phyloP scores from a whole-genome alignment of 2,888 invertebrate genomes.

The Endotricha flammealis region DNA sequence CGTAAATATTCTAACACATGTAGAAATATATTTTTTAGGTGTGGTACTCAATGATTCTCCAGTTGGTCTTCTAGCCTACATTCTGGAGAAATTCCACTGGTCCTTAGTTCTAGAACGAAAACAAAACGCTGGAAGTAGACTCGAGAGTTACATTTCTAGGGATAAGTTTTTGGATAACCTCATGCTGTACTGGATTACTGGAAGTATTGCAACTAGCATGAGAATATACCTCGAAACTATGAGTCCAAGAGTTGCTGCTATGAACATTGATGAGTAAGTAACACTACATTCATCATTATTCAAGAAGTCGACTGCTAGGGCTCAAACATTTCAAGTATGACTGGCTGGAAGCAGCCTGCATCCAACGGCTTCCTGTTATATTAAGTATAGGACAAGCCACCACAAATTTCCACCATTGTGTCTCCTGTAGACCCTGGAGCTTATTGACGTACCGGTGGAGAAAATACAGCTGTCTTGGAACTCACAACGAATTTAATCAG shows the following conservation, averaged over 20 bases:
- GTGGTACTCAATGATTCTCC: constrained; percentile 83
- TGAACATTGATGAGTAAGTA: constrained; percentile 57
- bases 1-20: too few relatives aligned
- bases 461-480: too few relatives aligned
- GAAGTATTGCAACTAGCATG: constrained; percentile 85
- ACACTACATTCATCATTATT: too few relatives aligned
- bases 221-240: constrained; percentile 84
- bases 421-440: too few relatives aligned
- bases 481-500: too few relatives aligned
- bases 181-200: constrained; percentile 90
- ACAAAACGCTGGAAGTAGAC: constrained; percentile 2
- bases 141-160: constrained; percentile 76
- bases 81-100: constrained; percentile 88
- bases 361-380: too few relatives aligned
- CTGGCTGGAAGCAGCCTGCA: too few relatives aligned
- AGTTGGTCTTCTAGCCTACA: constrained; percentile 87
- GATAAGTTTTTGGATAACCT: constrained; percentile 88
- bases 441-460: too few relatives aligned
- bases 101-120: constrained; percentile 81
- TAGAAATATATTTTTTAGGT: constrained; percentile 37
- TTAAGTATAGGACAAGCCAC: too few relatives aligned
- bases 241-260: constrained; percentile 31
- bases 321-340: too few relatives aligned
- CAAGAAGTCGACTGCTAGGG: too few relatives aligned
- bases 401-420: too few relatives aligned